Conservation (phyloP, 2,888 invertebrate genomes). For the Aleiodes leptofemur region DNA sequence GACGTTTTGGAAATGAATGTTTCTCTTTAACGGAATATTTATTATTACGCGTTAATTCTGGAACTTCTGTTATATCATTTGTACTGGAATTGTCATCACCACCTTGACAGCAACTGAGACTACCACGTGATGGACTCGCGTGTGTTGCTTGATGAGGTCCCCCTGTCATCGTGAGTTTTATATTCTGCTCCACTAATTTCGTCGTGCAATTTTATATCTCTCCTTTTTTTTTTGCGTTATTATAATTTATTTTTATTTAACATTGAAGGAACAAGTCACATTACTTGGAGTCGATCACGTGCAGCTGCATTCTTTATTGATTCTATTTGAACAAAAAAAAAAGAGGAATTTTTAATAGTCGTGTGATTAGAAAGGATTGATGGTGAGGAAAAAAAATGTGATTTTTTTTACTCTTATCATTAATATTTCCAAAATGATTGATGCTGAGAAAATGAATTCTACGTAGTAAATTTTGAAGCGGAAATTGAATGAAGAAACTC, state of each 20-base stretch:
- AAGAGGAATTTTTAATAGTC: conserved; percentile 1
- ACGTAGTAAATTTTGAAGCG: too few relatives aligned
- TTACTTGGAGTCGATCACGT: conserved; percentile 12
- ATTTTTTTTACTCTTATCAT: too few relatives aligned
- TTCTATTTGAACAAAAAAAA: conserved; percentile 1
- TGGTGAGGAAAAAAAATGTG: too few relatives aligned
- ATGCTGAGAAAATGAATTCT: too few relatives aligned
- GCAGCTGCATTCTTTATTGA: conserved; percentile 9
- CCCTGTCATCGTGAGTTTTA: conserved; percentile 57
- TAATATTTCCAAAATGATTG: too few relatives aligned
- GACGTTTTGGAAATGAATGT: conserved; percentile 77
- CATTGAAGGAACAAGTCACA: not conserved
- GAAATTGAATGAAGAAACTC: too few relatives aligned
- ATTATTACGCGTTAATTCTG: conserved; percentile 60
- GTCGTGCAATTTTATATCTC: conserved; percentile 4
- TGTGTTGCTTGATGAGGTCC: conserved; percentile 58
- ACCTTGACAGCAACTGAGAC: conserved; percentile 71
- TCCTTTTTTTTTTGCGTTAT: conserved; percentile 1
- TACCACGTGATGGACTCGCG: conserved; percentile 69
- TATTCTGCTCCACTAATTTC: not conserved
- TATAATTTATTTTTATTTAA: not conserved
- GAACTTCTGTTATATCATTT: conserved; percentile 62
- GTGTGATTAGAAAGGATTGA: too few relatives aligned
- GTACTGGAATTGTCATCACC: conserved; percentile 65
- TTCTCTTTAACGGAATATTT: conserved; percentile 70